Evolutionary conservation across 2,797 vertebrate genomes (phyloP), one percentile per base, ranked within the genome.

Genomic region (Parauchenoglanis ngamensis): DNA sequence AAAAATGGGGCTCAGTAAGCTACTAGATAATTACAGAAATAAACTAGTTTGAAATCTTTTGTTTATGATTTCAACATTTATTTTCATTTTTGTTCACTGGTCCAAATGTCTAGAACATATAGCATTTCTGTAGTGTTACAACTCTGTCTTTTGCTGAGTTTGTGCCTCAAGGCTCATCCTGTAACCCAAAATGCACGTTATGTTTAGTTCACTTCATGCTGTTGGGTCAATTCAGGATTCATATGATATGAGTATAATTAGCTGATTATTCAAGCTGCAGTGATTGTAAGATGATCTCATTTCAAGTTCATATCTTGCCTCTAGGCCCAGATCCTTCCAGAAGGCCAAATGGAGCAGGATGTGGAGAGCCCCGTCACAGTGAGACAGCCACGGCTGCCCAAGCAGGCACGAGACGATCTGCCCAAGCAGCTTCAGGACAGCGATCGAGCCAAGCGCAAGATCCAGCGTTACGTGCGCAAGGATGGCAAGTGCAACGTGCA

Each of bases 401-500:
- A 98, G 93, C 97, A 98, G 94, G 97, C 93, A 85, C 93, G 97
- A 54, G 97, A 98, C 12, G 96, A 98, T 90, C 91, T 96, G 89
- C 96, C 96, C 1, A 97, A 97, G 92, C 94, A 97, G 86, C 92
- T 96, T 90, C 94, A 93, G 88, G 94, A 97, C 23, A 88, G 88
- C 23, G 96, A 97, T 82, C 94, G 95, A 57, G 90, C 90, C 80
- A 97, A 96, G 90, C 93, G 94, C 90, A 98, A 95, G 93, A 94
- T 97, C 94, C 98, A 99, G 95, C 96, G 98, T 88, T 99, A 99
- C 0, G 98, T 99, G 89, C 96, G 96, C 91, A 99, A 99, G 89
- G 98, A 99, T 0, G 98, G 98, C 6, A 99, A 99, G 86, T 99
- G 98, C 94, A 99, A 99, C 44, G 98, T 99, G 81, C 98, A 99